Evolutionary conservation across 2,888 invertebrate genomes (phyloP), one percentile per base, ranked within the genome.

Genomic region (Microctonus brassicae): DNA sequence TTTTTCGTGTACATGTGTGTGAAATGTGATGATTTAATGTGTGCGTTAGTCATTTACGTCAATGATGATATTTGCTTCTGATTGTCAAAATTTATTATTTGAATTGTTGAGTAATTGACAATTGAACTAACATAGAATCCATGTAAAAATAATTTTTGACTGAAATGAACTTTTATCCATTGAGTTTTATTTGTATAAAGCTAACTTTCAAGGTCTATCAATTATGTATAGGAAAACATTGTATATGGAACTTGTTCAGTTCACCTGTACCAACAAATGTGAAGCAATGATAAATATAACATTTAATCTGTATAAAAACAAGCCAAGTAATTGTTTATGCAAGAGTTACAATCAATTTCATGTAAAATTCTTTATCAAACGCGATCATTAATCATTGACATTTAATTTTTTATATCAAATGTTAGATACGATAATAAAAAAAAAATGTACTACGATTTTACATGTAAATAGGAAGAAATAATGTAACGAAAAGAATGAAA

Each of bases 91-190:
- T 24, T 42, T 62, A 10, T 39, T 42, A 39, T 62, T 24, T 39
- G 10, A 24, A 20, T 60, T 29, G 11, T 34, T 20, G 33, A 26
- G 20, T 10, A 24, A 62, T 26, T n/a, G 55, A 55, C 62, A 62
- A 62, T 62, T 62, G 62, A 24, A 42, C 62, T 42, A 62, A 62
- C 62, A 62, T 20, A 62, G 17, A 20, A 17, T 20, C 24, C 26
- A 55, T 22, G 26, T 26, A 26, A 13, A 24, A 24, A 13, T 26
- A 24, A 24, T n/a, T 5, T n/a, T 10, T 29, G n/a, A n/a, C 26
- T 10, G 2, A 10, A 11, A 11, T n/a, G 26, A 26, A 6, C 55
- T 55, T 55, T 11, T 24, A 26, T 47, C 17, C 17, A 47, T 47
- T 47, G 55, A 13, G 24, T 26, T 55, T 22, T 55, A 1, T 55